Evolutionary conservation across 2,797 vertebrate species (phyloP).

Genomic region (Ciconia nigra): DNA sequence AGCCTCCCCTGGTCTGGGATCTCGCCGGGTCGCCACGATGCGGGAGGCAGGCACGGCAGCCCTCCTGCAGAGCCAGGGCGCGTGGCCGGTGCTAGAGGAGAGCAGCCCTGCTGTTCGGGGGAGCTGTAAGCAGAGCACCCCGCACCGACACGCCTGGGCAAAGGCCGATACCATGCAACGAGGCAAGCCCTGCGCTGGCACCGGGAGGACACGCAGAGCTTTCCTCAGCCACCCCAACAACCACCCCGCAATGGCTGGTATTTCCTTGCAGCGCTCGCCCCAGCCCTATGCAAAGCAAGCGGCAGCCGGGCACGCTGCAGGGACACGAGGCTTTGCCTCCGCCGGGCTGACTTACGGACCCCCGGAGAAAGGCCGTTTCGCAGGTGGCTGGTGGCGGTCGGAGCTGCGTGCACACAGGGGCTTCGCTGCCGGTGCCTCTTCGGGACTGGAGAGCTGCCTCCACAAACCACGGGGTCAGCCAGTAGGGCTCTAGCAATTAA

Average conservation of each 20-base stretch:
- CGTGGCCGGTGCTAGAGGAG: background rate
- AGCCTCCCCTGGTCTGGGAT: background rate
- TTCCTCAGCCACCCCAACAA: background rate
- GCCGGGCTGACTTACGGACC: background rate
- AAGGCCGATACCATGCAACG: rapidly evolving
- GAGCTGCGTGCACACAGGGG: background rate
- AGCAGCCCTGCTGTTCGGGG: background rate
- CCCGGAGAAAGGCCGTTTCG: background rate
- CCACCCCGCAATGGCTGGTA: rapidly evolving
- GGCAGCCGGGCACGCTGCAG: background rate
- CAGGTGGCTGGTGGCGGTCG: background rate
- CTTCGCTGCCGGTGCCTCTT: too few species aligned
- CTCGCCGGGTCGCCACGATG: background rate
- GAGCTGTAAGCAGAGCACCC: background rate
- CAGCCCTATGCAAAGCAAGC: background rate
- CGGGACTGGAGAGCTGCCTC: background rate
- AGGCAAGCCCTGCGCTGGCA: background rate
- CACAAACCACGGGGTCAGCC: background rate
- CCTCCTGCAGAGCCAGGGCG: background rate
- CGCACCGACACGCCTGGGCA: background rate
- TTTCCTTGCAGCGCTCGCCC: background rate
- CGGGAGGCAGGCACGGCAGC: background rate
- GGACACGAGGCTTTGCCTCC: background rate
- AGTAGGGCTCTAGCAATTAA: background rate
- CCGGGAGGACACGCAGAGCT: background rate